A percentile compares a stretch with the other conserved stretches of the same genome.
Conservation (phyloP, 2,113 vertebrate species). For the Misgurnus mizolepis region DNA sequence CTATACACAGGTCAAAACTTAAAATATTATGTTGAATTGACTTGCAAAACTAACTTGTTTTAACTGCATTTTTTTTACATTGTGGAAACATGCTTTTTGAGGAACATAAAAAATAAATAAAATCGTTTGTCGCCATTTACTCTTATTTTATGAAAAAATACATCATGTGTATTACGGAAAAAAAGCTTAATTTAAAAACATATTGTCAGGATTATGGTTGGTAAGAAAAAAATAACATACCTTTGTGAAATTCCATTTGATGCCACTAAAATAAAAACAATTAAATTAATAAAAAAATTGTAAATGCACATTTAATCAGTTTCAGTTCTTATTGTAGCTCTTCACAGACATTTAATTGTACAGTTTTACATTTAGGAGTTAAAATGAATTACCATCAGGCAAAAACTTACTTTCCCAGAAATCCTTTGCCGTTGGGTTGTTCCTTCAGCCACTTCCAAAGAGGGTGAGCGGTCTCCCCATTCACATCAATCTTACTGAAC, state of each 20-base stretch:
- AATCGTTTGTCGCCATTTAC: neutral
- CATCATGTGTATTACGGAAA: too few relatives aligned
- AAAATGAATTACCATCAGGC: neutral
- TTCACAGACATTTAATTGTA: neutral
- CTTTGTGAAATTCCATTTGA: slow-evolving; percentile 99
- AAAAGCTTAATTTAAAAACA: neutral
- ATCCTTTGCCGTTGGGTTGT: slow-evolving; percentile 88
- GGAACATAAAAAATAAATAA: too few relatives aligned
- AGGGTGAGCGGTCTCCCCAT: slow-evolving; percentile 84
- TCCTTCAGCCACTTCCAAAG: slow-evolving; percentile 97
- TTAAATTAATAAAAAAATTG: neutral
- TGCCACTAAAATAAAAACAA: slow-evolving; percentile 72
- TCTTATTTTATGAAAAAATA: neutral
- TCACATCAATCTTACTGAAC: slow-evolving; percentile 92
- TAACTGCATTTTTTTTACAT: too few relatives aligned
- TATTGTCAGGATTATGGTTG: neutral
- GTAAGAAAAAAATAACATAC: slow-evolving; percentile 65
- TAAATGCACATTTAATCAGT: neutral
- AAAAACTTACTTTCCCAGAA: slow-evolving; percentile 86
- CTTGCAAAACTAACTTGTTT: too few relatives aligned
- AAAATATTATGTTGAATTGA: too few relatives aligned
- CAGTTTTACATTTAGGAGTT: neutral
- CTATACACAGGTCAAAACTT: too few relatives aligned
- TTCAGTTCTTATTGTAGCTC: neutral
- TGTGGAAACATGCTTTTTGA: too few relatives aligned